Percentiles rank a stretch among this genome's conserved stretches.
phyloP scores from a whole-genome alignment of 1,140 invertebrate genomes.

The Drosophila miranda region DNA sequence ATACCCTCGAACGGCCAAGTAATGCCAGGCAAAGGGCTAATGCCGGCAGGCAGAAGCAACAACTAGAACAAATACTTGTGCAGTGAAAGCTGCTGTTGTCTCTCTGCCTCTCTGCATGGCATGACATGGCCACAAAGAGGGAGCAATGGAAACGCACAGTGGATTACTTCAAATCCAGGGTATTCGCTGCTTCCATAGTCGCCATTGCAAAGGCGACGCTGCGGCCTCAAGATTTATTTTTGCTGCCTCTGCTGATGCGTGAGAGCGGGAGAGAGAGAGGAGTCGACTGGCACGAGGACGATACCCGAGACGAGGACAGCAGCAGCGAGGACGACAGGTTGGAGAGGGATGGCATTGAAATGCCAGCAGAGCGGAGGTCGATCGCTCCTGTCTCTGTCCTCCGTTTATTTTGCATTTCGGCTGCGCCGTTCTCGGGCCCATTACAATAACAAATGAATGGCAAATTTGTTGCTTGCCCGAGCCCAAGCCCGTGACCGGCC shows the following conservation, averaged over 20 bases:
- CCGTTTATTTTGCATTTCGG: slow-evolving; percentile 25
- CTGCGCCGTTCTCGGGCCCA: slow-evolving; percentile 30
- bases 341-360: slow-evolving; percentile 53
- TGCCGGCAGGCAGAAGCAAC: too few relatives aligned
- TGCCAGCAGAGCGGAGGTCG: slow-evolving; percentile 36
- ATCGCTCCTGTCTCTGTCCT: slow-evolving; percentile 11
- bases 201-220: neutral
- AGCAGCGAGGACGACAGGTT: neutral
- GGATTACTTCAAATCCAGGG: too few relatives aligned
- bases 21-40: too few relatives aligned
- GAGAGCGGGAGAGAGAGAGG: neutral
- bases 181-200: too few relatives aligned
- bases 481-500: too few relatives aligned
- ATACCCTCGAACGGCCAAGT: too few relatives aligned
- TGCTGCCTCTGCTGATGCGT: slow-evolving; percentile 11
- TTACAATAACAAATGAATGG: slow-evolving; percentile 77
- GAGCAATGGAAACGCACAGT: too few relatives aligned
- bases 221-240: slow-evolving; percentile 17
- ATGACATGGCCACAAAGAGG: too few relatives aligned
- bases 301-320: neutral
- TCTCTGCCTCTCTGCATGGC: too few relatives aligned
- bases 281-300: slow-evolving; percentile 7
- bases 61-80: too few relatives aligned
- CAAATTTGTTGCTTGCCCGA: slow-evolving; percentile 51
- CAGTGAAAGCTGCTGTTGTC: too few relatives aligned